Conservation (phyloP, 2,113 vertebrate species). For the Ceuthmochares aereus region DNA sequence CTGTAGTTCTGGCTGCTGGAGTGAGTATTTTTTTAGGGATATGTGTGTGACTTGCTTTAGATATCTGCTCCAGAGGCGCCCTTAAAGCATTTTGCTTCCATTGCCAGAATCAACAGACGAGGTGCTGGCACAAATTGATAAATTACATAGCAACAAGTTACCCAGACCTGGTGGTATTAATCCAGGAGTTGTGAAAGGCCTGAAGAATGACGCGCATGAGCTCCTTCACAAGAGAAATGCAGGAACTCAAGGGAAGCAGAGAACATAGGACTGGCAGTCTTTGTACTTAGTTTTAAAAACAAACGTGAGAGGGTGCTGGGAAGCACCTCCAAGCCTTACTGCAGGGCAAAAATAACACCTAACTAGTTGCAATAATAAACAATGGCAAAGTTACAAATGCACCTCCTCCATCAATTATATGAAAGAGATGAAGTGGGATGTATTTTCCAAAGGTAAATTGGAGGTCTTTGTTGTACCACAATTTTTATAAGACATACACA, state of each 20-base stretch:
- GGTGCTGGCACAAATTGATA: slow-evolving; percentile 63
- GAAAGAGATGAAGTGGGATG: background rate
- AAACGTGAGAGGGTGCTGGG: background rate
- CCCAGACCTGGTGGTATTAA: slow-evolving; percentile 60
- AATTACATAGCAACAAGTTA: slow-evolving; percentile 63
- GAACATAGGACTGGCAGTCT: background rate
- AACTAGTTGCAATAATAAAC: background rate
- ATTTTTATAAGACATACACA: background rate
- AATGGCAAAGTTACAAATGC: background rate
- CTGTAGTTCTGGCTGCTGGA: slow-evolving; percentile 31
- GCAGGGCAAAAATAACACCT: slow-evolving; percentile 52
- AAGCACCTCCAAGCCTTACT: slow-evolving; percentile 31
- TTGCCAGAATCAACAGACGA: slow-evolving; percentile 64
- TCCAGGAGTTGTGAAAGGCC: slow-evolving; percentile 40
- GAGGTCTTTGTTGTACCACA: background rate
- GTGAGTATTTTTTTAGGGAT: background rate
- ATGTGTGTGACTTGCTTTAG: slow-evolving; percentile 21
- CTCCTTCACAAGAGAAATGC: background rate
- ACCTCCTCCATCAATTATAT: background rate
- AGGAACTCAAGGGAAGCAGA: background rate
- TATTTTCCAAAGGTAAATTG: slow-evolving; percentile 9
- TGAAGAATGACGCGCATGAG: slow-evolving; percentile 50
- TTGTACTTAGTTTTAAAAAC: slow-evolving; percentile 49
- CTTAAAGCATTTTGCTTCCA: slow-evolving; percentile 42
- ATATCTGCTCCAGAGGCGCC: slow-evolving; percentile 25